Evolutionary conservation across 2,113 vertebrate species (phyloP).

Genomic region (Platysteira castanea): DNA sequence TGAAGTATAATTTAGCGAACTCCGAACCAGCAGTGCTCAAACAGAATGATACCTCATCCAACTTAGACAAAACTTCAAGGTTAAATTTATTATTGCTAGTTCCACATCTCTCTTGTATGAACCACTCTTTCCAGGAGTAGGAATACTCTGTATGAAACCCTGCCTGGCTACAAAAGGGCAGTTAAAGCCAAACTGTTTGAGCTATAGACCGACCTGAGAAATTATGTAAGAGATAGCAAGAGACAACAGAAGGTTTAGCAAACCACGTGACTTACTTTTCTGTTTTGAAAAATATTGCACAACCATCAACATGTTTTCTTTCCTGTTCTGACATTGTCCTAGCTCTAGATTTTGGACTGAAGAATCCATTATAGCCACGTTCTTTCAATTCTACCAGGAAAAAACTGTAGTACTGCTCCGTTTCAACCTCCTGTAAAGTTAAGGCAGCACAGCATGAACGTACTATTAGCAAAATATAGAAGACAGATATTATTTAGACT

Average conservation of each 20-base stretch:
- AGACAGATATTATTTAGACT: background rate
- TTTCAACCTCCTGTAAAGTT: conserved; percentile 90
- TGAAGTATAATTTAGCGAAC: background rate
- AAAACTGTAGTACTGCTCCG: conserved; percentile 95
- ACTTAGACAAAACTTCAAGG: background rate
- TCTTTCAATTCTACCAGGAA: conserved; percentile 95
- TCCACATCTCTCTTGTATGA: background rate
- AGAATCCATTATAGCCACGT: conserved; percentile 96
- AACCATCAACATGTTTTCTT: conserved; percentile 96
- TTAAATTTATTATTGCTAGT: background rate
- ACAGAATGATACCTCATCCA: background rate
- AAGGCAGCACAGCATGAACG: conserved; percentile 10
- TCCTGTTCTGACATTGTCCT: conserved; percentile 97
- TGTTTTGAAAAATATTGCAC: conserved; percentile 94
- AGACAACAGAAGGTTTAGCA: background rate
- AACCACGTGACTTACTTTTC: conserved; percentile 83
- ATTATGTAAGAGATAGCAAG: background rate
- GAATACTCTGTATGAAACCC: background rate
- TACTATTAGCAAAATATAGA: background rate
- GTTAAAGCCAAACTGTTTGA: background rate
- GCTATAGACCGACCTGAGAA: background rate
- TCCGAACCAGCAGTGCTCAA: background rate
- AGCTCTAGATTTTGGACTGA: conserved; percentile 97
- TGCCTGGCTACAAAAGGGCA: background rate
- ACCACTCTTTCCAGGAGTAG: background rate